A percentile compares a stretch with the other conserved stretches of the same genome.
Conservation (phyloP, 2,888 invertebrate genomes). For the Rapana venosa region DNA sequence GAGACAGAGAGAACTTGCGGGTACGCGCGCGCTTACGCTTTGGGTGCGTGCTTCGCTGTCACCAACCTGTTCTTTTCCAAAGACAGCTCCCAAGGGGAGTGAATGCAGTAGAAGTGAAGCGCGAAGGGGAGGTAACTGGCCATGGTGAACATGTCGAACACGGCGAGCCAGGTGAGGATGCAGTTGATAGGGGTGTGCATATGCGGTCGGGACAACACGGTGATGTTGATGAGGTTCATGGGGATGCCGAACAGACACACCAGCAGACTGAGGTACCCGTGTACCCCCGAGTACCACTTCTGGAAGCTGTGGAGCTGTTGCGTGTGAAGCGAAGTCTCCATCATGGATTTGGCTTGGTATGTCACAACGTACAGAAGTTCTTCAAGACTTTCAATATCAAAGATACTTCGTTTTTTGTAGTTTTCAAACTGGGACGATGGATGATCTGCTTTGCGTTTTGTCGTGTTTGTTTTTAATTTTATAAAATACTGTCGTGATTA, state of each 20-base stretch:
- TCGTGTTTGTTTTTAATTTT: too few relatives aligned
- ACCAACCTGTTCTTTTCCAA: conserved; percentile 73
- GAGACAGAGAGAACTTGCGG: too few relatives aligned
- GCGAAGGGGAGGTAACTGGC: conserved; percentile 93
- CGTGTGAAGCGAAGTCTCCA: neutral
- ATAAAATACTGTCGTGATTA: too few relatives aligned
- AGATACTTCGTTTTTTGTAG: too few relatives aligned
- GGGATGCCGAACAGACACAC: conserved; percentile 94
- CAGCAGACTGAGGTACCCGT: conserved; percentile 90
- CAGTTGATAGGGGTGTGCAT: conserved; percentile 94
- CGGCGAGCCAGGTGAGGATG: conserved; percentile 89
- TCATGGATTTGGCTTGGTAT: neutral
- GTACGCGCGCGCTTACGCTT: too few relatives aligned
- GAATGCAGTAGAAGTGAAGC: conserved; percentile 81
- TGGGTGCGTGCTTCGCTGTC: conserved; percentile 32
- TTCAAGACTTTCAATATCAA: too few relatives aligned
- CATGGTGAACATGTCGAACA: conserved; percentile 94
- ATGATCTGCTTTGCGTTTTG: too few relatives aligned
- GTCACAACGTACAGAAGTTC: neutral
- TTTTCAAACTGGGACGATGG: too few relatives aligned
- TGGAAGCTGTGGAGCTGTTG: conserved; percentile 33
- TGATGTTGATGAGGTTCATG: conserved; percentile 93
- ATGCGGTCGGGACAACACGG: conserved; percentile 88
- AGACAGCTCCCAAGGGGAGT: conserved; percentile 57
- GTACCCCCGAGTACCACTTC: conserved; percentile 79